Evolutionary conservation across 1,140 invertebrate species (phyloP), one percentile per base, ranked within the genome.

Genomic region (Drosophila seguyi): DNA sequence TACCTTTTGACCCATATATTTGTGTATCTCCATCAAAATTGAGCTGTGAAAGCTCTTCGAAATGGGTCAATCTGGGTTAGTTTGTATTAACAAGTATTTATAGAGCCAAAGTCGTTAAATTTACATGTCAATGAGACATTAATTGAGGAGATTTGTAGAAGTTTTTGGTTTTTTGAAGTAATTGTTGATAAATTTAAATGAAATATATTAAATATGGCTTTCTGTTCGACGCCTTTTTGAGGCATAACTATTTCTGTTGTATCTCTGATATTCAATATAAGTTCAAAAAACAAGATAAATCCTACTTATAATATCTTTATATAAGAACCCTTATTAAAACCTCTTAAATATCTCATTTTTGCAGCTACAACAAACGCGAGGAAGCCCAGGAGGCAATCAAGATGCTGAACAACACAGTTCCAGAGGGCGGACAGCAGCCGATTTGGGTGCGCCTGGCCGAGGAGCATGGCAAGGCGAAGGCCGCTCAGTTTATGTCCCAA

Each of bases 381-480:
- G 96, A 98, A 91, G 98, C 98, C 1, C 96, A 98, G 86, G 95
- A 96, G 63, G 98, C 98, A 22, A 98, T 99, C 75, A 94, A 95
- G 18, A 95, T 95, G 39, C 93, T 99, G 57, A 97, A 98, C 92
- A 98, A 98, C 44, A 96, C 96, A 66, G 95, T 97, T 79, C 96
- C 97, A 27, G 96, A 97, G 72, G 97, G 97, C 73, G 96, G 96
- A 45, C 96, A 95, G 38, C 96, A 98, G 85, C 96, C 97, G 11
- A 93, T 99, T 11, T 95, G 95, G 63, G 97, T 99, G 94, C 92
- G 93, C 2, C 93, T 98, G 80, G 98, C 98, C 1, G 97, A 98
- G 92, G 98, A 99, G 92, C 98, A 98, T 91, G 97, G 97, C 14
- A 98, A 98, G 92, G 96, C 97, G 91, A 97, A 97, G 87, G 97